phyloP scores from a whole-genome alignment of 2,797 vertebrate genomes.

The Microctenopoma lineatum region DNA sequence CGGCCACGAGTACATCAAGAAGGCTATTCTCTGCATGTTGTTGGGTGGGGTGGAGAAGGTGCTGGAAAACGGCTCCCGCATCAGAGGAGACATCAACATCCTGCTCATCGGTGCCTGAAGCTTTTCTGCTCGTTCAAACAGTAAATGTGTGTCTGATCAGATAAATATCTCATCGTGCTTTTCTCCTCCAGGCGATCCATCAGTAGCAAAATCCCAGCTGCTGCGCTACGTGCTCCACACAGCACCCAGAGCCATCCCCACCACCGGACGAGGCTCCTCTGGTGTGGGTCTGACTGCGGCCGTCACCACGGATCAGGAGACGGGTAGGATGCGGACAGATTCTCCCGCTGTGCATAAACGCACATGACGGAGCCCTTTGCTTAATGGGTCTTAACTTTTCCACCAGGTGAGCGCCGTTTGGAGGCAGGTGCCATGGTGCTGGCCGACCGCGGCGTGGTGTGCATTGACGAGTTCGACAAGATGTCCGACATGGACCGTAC shows the following conservation, averaged over 20 bases:
- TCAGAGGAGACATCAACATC: slow-evolving; percentile 97
- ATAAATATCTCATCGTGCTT: neutral
- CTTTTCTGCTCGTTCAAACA: too few species aligned
- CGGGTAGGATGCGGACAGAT: slow-evolving; percentile 78
- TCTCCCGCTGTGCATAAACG: too few species aligned
- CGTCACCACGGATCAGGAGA: slow-evolving; percentile 96
- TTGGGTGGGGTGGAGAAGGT: slow-evolving; percentile 96
- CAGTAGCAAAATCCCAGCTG: slow-evolving; percentile 97
- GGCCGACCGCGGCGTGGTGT: slow-evolving; percentile 95
- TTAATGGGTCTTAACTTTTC: too few species aligned
- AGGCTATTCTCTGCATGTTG: slow-evolving; percentile 96
- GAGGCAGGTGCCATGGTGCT: slow-evolving; percentile 99
- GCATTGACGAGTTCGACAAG: slow-evolving; percentile 99
- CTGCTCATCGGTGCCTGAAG: slow-evolving; percentile 90
- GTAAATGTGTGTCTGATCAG: rapidly evolving
- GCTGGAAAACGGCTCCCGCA: slow-evolving; percentile 93
- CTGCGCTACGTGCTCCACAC: slow-evolving; percentile 94
- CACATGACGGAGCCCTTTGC: neutral
- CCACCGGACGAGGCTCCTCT: slow-evolving; percentile 94
- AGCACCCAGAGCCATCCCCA: slow-evolving; percentile 93
- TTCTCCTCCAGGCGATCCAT: slow-evolving; percentile 89
- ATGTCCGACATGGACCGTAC: slow-evolving; percentile 99
- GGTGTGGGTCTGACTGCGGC: slow-evolving; percentile 96
- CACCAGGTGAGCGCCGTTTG: slow-evolving; percentile 92
- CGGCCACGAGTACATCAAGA: slow-evolving; percentile 97